Evolutionary conservation across 1,140 invertebrate genomes (phyloP), one percentile per base, ranked within the genome.

Genomic region (Protaetia brevitarsis): DNA sequence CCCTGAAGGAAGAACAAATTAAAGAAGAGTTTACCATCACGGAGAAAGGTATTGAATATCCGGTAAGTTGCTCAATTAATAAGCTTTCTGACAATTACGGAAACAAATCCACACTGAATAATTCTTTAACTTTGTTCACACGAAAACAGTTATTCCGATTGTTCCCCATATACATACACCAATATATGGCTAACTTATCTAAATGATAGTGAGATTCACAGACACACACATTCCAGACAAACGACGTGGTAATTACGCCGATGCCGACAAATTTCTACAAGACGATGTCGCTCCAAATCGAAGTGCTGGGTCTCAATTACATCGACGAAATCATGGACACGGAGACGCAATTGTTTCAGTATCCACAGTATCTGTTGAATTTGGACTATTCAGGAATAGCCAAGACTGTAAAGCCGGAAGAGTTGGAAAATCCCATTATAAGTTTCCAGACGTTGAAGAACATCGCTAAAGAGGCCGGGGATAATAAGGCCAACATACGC

Each of bases 11-110:
- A 27, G 21, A 64, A 30, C n/a, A 66, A 37, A 58, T 69, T 13
- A 65, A 69, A 11, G 31, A 71, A 5, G 19, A 68, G 8, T 74
- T 74, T 63, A 69, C 64, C 10, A 72, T 74, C 2, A 72, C 65
- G 8, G 69, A 70, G 23, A 58, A 65, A n/a, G 68, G 64, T 23
- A 61, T 59, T 13, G n/a, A 58, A 21, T 68, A 65, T 56, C 68
- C 71, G 11, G 71, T 72, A 63, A 64, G n/a, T 28, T 3, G 8
- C 2, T 2, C 2, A 56, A 4, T 21, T 56, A n/a, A n/a, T n/a
- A n/a, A n/a, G n/a, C n/a, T n/a, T n/a, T n/a, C n/a, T n/a, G n/a
- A n/a, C n/a, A n/a, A n/a, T n/a, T n/a, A n/a, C n/a, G n/a, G n/a
- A n/a, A n/a, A n/a, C n/a, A n/a, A n/a, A n/a, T n/a, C n/a, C n/a